Evolutionary conservation across 2,113 vertebrate genomes (phyloP), one percentile per base, ranked within the genome.

Genomic region (Oreocharis arfaki): DNA sequence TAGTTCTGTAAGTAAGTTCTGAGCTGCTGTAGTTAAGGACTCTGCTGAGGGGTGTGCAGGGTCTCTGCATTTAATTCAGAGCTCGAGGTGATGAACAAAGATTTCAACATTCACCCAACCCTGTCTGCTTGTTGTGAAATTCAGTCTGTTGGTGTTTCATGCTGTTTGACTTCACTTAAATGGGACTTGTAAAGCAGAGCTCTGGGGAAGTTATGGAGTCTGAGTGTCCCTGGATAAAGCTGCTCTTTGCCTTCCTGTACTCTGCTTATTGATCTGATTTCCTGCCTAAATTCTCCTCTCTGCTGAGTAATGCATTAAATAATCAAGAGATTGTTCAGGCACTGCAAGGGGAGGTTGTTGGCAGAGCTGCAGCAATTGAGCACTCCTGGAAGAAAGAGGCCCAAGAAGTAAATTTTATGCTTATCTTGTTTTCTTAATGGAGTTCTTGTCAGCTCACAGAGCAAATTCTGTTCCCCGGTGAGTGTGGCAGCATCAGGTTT

Each of bases 141-240:
- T 49, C 44, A 21, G 16, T 18, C 60, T 61, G 59, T 24, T 37
- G 26, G 33, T 4, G 2, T 60, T 77, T 50, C 0, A 0, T 60
- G 59, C 59, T 80, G 0, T 37, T 73, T 50, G 50, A 35, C 44
- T 16, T 60, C 46, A 11, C 46, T 88, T 60, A 28, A 77, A 13
- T 23, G 39, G 13, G 17, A 23, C n/a, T 56, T 65, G 16, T 56
- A 8, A 67, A 47, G 60, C 76, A 37, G 60, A 37, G 42, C 33
- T n/a, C 33, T 26, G 47, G 47, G 42, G 59, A 41, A 44, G 13
- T 16, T 46, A 3, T 3, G 37, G 81, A 46, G 23, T n/a, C 30
- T 41, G 2, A 73, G 24, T 33, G 30, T 65, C 35, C 50, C 61
- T 75, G 37, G 53, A 13, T 52, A 57, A 70, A 82, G 35, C 44